Evolutionary conservation across 1,140 invertebrate species (phyloP), one percentile per base, ranked within the genome.

Genomic region (Platyscapa corneri): DNA sequence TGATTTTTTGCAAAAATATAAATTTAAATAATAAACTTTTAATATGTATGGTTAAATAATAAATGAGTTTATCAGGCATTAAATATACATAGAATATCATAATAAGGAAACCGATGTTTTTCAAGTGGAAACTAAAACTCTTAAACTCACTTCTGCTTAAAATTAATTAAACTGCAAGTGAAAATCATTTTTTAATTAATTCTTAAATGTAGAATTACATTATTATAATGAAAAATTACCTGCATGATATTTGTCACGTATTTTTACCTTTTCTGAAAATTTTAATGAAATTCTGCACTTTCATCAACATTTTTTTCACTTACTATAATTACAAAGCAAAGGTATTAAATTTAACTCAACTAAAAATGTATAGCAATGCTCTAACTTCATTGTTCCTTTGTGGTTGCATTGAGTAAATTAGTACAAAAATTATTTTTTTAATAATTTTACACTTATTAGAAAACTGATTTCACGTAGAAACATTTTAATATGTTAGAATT

Each of bases 231-330:
- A 42, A 74, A 42, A 42, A 42, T n/a, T 74, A 74, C 70, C 30
- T 34, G 10, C 10, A 37, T 32, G 20, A 32, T 39, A 70, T 37
- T 37, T 70, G 16, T n/a, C n/a, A 42, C 46, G 42, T 30, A n/a
- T 46, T 76, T 76, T 76, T 76, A 76, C 42, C 12, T 18, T 32
- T n/a, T 20, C 30, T 67, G 56, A 27, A 60, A 74, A n/a, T 42
- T 74, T 39, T 74, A 72, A 74, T 74, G 37, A n/a, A 74, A 42
- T 74, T 42, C 42, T n/a, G 37, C 23, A 74, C 70, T 42, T 74
- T 74, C 39, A 76, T 76, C 30, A 53, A 53, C 46, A 34, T 34
- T 76, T 76, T 76, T 76, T 53, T 53, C 30, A 34, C 27, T 32
- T 32, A 18, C 20, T 18, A 76, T 76, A 76, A 76, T 76, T 76